A percentile compares a stretch with the other conserved stretches of the same genome.
Evolutionary conservation across 1,140 invertebrate genomes (phyloP).

Genomic region (Telenomus remus): DNA sequence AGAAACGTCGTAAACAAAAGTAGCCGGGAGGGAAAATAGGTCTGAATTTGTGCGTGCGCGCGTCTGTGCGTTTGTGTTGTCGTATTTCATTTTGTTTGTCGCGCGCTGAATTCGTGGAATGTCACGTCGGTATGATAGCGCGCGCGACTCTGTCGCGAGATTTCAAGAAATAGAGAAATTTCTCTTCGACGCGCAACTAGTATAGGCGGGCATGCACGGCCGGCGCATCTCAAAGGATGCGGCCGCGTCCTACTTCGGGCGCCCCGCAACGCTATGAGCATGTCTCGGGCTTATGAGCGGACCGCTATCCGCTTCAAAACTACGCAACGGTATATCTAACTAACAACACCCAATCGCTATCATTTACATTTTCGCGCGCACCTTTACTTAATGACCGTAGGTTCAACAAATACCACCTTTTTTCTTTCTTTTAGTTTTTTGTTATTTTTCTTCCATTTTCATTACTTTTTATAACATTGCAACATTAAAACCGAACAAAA

Average conservation of each 20-base stretch:
- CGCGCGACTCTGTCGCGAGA: slow-evolving; percentile 29
- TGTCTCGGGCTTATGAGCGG: slow-evolving; percentile 60
- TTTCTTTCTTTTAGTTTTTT: too few species aligned
- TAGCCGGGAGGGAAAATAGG: slow-evolving; percentile 28
- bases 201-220: slow-evolving; percentile 56
- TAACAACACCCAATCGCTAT: slow-evolving; percentile 52
- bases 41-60: slow-evolving; percentile 21
- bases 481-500: too few species aligned
- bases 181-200: slow-evolving; percentile 48
- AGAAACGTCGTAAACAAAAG: slow-evolving; percentile 37
- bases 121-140: slow-evolving; percentile 29
- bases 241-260: slow-evolving; percentile 69
- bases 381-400: slow-evolving; percentile 1
- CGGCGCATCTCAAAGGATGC: slow-evolving; percentile 70
- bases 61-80: background rate
- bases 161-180: slow-evolving; percentile 74
- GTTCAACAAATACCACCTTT: background rate
- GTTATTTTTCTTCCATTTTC: too few species aligned
- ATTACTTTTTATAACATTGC: too few species aligned
- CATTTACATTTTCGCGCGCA: slow-evolving; percentile 49
- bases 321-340: slow-evolving; percentile 62
- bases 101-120: slow-evolving; percentile 39
- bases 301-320: slow-evolving; percentile 63
- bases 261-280: slow-evolving; percentile 63
- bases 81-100: background rate